These are phyloP conservation scores for Amiota minor DNA, from an alignment of 2,888 invertebrate genomes.

Conservation along the genomic window DNA sequence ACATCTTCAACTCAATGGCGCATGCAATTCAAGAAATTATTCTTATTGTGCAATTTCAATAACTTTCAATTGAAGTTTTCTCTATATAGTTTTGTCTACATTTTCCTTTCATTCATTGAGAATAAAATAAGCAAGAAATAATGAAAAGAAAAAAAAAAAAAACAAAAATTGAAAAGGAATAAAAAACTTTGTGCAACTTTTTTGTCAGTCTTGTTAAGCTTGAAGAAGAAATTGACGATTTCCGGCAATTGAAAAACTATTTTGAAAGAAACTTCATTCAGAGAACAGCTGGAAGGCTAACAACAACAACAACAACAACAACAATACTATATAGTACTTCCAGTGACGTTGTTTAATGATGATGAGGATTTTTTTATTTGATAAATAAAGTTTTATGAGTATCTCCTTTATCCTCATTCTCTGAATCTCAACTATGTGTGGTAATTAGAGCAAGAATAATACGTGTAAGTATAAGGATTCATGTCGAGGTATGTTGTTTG, in stretches of 20 bases:
- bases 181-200: constrained; percentile 53
- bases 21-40: constrained; percentile 65
- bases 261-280: constrained; percentile 5
- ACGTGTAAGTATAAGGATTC: too few relatives aligned
- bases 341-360: too few relatives aligned
- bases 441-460: too few relatives aligned
- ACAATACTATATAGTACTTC: too few relatives aligned
- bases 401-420: too few relatives aligned
- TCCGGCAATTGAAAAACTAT: constrained; percentile 37
- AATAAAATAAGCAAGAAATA: constrained; percentile 4
- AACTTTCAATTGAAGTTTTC: constrained; percentile 65
- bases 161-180: too few relatives aligned
- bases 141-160: too few relatives aligned
- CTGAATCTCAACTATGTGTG: too few relatives aligned
- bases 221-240: constrained; percentile 47
- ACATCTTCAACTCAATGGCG: constrained; percentile 57
- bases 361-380: too few relatives aligned
- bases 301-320: too few relatives aligned
- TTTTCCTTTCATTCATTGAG: constrained; percentile 47
- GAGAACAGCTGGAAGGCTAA: too few relatives aligned
- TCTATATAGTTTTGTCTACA: constrained; percentile 51
- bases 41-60: constrained; percentile 63
- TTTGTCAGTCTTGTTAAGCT: constrained; percentile 15
- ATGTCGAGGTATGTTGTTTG: background rate
- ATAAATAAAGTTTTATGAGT: too few relatives aligned